Base-by-base conservation (phyloP, 2,797 vertebrate genomes). In the Pantherophis vulpinus region DNA sequence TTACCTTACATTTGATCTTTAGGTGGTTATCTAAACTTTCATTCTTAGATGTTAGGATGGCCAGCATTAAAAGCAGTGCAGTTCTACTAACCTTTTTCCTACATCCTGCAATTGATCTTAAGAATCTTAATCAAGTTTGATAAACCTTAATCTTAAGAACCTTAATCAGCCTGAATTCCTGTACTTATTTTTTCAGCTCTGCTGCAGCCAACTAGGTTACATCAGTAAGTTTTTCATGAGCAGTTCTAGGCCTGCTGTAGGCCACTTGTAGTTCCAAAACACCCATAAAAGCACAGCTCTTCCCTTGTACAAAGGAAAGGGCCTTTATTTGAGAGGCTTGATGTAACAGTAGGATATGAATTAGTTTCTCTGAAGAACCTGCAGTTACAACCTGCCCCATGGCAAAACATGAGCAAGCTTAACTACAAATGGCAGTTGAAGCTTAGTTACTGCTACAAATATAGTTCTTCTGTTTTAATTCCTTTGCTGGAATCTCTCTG, bases 201-300 rank as follows among this genome's bases (percentile, higher is more conserved):
- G 9, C 37, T 79, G 37, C 18, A 23, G 74, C 20, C 74, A 42
- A 20, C 7, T 83, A 25, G 9, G 20, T 47, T 83, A 83, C 20
- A 37, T 59, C 55, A 95, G 94, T 92, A 96, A 87, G 90, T 89
- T 95, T 94, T 90, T 93, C 88, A 25, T 91, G 66, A 94, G 95
- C 58, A 92, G 91, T 93, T 94, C 27, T 2, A 8, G 88, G 61
- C 88, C 61, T 92, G 51, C 91, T 96, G 79, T 92, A 95, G 95
- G 95, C 93, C 95, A 87, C 94, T 96, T 91, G 88, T 87, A 37
- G 61, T 94, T 95, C 88, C 94, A 94, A 10, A 56, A 61, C 29
- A 92, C 37, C 55, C 27, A 8, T 58, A 58, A 14, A 93, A 83
- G 47, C 51, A 90, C 27, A 88, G 92, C 66, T 87, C 92, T 94